Conservation (phyloP, 2,888 invertebrate species). For the Andricus quercusramuli region DNA sequence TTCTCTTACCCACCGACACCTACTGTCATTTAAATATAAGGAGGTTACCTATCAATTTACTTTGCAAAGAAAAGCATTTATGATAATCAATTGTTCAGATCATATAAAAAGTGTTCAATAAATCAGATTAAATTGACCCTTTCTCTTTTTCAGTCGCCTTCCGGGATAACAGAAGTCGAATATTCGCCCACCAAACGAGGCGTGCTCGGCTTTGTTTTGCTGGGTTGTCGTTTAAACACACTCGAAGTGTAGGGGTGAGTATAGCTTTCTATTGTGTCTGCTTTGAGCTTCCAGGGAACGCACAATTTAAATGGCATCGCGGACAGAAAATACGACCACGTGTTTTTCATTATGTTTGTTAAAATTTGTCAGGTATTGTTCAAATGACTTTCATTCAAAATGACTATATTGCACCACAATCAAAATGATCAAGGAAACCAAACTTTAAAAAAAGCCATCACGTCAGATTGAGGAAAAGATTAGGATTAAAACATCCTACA, state of each 20-base stretch:
- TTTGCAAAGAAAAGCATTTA: neutral
- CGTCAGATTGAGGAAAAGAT: neutral
- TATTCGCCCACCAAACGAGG: conserved; percentile 54
- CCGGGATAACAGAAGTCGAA: conserved; percentile 50
- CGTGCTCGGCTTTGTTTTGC: conserved; percentile 50
- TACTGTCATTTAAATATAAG: neutral
- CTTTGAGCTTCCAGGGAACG: conserved; percentile 58
- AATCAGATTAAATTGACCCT: conserved; percentile 40
- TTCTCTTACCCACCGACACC: too few species aligned
- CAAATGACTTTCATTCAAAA: conserved; percentile 9
- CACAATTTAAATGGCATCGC: conserved; percentile 60
- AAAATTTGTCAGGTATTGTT: conserved; percentile 27
- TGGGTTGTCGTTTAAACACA: conserved; percentile 55
- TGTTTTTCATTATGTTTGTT: conserved; percentile 26
- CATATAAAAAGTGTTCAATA: conserved; percentile 25
- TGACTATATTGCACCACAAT: neutral
- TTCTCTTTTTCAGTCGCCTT: conserved; percentile 48
- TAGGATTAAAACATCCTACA: too few species aligned
- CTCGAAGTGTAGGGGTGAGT: conserved; percentile 51
- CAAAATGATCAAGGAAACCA: neutral
- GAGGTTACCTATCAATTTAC: neutral
- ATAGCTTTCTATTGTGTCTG: conserved; percentile 60
- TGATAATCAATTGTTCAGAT: neutral
- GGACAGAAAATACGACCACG: neutral
- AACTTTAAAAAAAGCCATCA: neutral